Conservation (phyloP, 2,797 vertebrate genomes). For the Centropyge bicolor region DNA sequence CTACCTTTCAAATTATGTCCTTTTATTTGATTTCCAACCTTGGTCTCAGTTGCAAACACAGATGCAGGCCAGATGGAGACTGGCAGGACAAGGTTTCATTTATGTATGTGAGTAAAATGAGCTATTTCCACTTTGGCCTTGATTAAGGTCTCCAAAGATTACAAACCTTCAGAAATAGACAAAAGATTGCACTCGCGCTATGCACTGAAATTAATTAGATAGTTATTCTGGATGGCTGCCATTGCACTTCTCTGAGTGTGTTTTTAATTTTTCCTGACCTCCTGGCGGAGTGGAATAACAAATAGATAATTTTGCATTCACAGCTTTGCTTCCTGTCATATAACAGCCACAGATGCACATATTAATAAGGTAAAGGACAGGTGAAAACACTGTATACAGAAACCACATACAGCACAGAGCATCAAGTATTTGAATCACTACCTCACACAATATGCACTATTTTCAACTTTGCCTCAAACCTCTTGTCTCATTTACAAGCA, state of each 20-base stretch:
- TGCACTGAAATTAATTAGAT: slow-evolving; percentile 81
- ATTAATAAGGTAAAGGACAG: slow-evolving; percentile 65
- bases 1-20: slow-evolving; percentile 58
- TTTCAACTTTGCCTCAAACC: background rate
- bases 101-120: slow-evolving; percentile 77
- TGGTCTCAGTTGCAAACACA: slow-evolving; percentile 63
- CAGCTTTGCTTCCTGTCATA: slow-evolving; percentile 60
- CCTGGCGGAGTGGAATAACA: slow-evolving; percentile 73
- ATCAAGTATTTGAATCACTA: background rate
- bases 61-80: slow-evolving; percentile 75
- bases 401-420: slow-evolving; percentile 24
- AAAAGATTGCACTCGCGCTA: slow-evolving; percentile 64
- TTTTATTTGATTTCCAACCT: slow-evolving; percentile 78
- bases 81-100: slow-evolving; percentile 75
- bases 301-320: slow-evolving; percentile 75
- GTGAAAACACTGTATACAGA: slow-evolving; percentile 51
- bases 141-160: slow-evolving; percentile 77
- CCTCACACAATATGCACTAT: background rate
- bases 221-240: slow-evolving; percentile 81
- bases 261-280: slow-evolving; percentile 80
- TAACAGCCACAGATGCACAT: slow-evolving; percentile 61
- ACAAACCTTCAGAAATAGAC: slow-evolving; percentile 73
- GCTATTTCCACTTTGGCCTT: slow-evolving; percentile 76
- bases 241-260: slow-evolving; percentile 70
- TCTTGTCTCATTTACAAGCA: background rate